Evolutionary conservation across 1,140 invertebrate species (phyloP), one percentile per base, ranked within the genome.

Genomic region (Harlomillsia oculata): DNA sequence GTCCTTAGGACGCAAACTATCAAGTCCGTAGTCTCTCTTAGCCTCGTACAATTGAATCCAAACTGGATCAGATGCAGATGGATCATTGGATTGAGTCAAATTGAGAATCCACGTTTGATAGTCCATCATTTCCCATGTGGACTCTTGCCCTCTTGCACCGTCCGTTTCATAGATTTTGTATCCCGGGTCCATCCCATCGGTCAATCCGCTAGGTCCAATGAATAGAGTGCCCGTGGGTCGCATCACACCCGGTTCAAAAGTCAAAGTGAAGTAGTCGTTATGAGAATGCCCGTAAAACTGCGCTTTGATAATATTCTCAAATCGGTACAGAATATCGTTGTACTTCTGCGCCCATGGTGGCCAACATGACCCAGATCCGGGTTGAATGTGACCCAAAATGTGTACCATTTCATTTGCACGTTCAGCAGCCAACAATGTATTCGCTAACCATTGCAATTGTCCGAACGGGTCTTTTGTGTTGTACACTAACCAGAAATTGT

Each of bases 91-190:
- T 69, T 78, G 72, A 0, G 82, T 87, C 1, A 90, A 65, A 69
- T 92, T 87, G 64, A 85, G 81, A 2, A 80, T 80, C 72, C 80
- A 91, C 14, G 82, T 87, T 5, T 82, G 74, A 39, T 80, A 78
- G 67, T 88, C 81, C 26, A 79, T 60, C 1, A 87, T 77, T 63
- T 73, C 72, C 82, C 62, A 64, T 1, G 57, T 64, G 3, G 62
- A 64, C 9, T 57, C 58, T 2, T 0, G 1, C 1, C 53, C 57
- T 13, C 62, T 32, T 5, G 26, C 45, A 8, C 62, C 62, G 46
- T 64, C 62, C 5, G 40, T 58, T 13, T 34, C 53, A 36, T 41
- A 64, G 4, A 60, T 40, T 41, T 58, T 60, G 45, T 53, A 64
- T 8, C 51, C 61, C 9, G 51, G 13, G 39, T 51, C 30, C 49